These are phyloP conservation scores for Apotomis betuletana DNA, from an alignment of 2,888 invertebrate genomes.

Conservation along the genomic window DNA sequence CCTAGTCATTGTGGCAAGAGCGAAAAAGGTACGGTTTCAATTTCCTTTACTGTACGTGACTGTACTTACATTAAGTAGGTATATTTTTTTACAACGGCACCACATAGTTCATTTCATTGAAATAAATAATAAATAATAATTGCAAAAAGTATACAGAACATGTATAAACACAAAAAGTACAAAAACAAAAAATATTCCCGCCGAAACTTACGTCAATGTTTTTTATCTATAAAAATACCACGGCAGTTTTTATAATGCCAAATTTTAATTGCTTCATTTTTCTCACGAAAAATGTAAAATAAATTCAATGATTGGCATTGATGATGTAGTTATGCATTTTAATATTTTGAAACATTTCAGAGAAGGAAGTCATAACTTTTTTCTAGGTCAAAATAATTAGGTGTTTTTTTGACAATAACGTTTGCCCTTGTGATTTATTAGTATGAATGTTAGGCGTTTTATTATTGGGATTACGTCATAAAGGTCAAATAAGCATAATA, in stretches of 20 bases:
- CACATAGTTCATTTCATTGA: no score
- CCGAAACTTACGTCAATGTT: conserved; percentile 5
- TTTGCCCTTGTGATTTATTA: conserved; percentile 16
- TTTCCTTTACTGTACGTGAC: no score
- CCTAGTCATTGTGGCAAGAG: no score
- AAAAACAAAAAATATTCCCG: not conserved
- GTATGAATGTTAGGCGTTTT: not conserved
- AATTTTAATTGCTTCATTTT: conserved; percentile 5
- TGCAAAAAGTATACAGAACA: no score
- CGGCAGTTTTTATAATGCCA: not conserved
- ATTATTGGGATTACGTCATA: not conserved
- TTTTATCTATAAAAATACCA: not conserved
- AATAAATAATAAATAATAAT: no score
- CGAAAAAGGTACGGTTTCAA: no score
- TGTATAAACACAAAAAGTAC: no score
- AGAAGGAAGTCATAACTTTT: conserved; percentile 15
- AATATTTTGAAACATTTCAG: conserved; percentile 1
- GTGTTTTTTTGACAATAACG: conserved; percentile 30
- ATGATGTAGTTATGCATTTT: conserved; percentile 14
- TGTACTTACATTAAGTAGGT: no score
- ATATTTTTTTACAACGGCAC: no score
- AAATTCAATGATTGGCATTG: conserved; percentile 3
- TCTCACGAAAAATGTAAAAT: conserved; percentile 1
- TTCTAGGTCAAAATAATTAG: conserved; percentile 34
- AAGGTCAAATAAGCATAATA: not conserved